A percentile compares a stretch with the other conserved stretches of the same genome.
phyloP scores from a whole-genome alignment of 1,140 invertebrate species.

The Lepidurus arcticus region DNA sequence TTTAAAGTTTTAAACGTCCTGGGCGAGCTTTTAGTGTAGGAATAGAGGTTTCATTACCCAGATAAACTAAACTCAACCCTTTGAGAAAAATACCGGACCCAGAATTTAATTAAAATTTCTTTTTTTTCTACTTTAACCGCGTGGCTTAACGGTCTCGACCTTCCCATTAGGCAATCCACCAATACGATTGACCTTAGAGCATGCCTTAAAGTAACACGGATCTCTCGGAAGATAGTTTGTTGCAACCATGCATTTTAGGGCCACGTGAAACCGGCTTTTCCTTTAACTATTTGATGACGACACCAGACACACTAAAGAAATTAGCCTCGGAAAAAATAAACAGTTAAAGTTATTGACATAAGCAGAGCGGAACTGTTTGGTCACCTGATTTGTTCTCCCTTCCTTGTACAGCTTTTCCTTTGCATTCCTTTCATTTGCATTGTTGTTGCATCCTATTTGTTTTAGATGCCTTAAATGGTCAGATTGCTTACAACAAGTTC shows the following conservation, averaged over 20 bases:
- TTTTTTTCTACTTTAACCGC: no score
- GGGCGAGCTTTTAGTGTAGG: no score
- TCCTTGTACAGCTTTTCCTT: neutral
- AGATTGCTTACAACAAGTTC: no score
- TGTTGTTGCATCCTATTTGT: no score
- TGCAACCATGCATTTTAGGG: neutral
- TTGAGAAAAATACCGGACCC: no score
- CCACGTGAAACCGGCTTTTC: neutral
- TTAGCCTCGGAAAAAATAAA: neutral
- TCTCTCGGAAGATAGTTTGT: neutral
- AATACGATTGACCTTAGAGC: neutral
- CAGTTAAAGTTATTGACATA: neutral
- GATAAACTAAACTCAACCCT: no score
- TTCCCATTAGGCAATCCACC: neutral
- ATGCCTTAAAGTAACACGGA: neutral
- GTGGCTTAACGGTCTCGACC: neutral
- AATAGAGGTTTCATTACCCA: no score
- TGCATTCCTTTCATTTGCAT: no score
- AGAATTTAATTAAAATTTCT: no score
- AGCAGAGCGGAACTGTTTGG: constrained; percentile 16
- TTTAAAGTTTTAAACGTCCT: no score
- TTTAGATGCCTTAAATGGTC: no score
- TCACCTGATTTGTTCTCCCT: neutral
- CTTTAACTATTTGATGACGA: neutral
- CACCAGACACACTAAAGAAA: neutral